These are phyloP conservation scores for Oryzias woworae DNA, from an alignment of 2,113 vertebrate genomes.

Conservation along the genomic window DNA sequence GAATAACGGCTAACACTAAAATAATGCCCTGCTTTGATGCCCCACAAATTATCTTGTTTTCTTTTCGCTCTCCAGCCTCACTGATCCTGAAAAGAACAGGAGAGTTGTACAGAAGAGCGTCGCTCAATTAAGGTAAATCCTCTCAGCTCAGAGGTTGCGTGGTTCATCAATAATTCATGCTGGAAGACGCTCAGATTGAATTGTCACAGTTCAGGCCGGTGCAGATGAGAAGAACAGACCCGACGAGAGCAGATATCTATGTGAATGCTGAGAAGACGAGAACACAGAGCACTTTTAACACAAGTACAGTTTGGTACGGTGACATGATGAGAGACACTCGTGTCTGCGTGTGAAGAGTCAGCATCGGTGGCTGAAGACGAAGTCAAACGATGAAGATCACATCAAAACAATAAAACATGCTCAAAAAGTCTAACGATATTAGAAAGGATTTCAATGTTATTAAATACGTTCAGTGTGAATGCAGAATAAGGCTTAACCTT, in stretches of 20 bases:
- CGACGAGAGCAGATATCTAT: slow-evolving; percentile 22
- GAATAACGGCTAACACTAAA: slow-evolving; percentile 27
- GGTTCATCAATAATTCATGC: slow-evolving; percentile 67
- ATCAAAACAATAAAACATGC: not conserved
- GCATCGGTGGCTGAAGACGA: too few relatives aligned
- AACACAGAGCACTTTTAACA: slow-evolving; percentile 1
- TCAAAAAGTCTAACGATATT: too few relatives aligned
- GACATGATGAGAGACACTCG: not conserved
- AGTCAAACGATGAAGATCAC: not conserved
- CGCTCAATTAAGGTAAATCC: slow-evolving; percentile 50
- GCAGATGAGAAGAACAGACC: slow-evolving; percentile 11
- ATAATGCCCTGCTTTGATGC: slow-evolving; percentile 24
- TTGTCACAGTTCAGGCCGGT: slow-evolving; percentile 47
- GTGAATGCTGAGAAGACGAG: slow-evolving; percentile 11
- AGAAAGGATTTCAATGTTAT: too few relatives aligned
- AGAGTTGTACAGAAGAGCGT: slow-evolving; percentile 22
- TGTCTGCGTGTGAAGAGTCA: not conserved
- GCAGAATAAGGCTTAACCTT: too few relatives aligned
- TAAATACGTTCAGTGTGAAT: too few relatives aligned
- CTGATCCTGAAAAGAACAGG: slow-evolving; percentile 29
- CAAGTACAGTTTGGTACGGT: not conserved
- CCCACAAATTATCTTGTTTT: slow-evolving; percentile 35
- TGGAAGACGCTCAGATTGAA: slow-evolving; percentile 54
- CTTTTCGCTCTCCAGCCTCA: slow-evolving; percentile 27
- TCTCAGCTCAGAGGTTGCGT: slow-evolving; percentile 25